A percentile compares a stretch with the other conserved stretches of the same genome.
Evolutionary conservation across 2,888 invertebrate species (phyloP).

Genomic region (Pseudoips prasinana): DNA sequence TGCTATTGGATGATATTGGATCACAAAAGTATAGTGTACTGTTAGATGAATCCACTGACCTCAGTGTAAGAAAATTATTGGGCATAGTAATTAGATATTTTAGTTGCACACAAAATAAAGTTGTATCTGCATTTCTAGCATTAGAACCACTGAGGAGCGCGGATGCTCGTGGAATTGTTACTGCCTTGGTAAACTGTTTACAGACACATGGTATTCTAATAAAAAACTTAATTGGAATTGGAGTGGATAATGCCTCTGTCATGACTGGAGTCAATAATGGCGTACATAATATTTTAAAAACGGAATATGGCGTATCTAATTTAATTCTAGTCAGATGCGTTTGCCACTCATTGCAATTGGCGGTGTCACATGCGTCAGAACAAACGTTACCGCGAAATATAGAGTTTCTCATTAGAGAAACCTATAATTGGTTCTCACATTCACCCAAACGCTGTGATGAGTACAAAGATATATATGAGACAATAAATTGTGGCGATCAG

Average conservation of each 20-base stretch:
- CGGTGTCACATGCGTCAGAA: slow-evolving; percentile 33
- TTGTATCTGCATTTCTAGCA: neutral
- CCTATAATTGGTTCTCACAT: slow-evolving; percentile 1
- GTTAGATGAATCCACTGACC: slow-evolving; percentile 6
- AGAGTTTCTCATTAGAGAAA: slow-evolving; percentile 36
- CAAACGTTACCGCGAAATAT: slow-evolving; percentile 36
- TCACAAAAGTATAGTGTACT: neutral
- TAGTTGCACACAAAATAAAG: neutral
- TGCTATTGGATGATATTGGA: slow-evolving; percentile 1
- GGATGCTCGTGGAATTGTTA: neutral
- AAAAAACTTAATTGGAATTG: slow-evolving; percentile 33
- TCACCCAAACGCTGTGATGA: slow-evolving; percentile 10
- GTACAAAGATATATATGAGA: slow-evolving; percentile 30
- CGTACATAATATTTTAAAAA: slow-evolving; percentile 32
- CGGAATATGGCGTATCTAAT: slow-evolving; percentile 21
- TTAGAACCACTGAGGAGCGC: neutral
- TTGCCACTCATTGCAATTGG: slow-evolving; percentile 38
- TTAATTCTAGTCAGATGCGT: slow-evolving; percentile 31
- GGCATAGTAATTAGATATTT: neutral
- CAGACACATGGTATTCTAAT: slow-evolving; percentile 5
- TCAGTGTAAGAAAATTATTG: neutral
- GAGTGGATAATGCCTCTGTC: slow-evolving; percentile 41
- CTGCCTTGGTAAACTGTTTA: neutral
- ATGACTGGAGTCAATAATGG: slow-evolving; percentile 40
- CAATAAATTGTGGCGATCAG: slow-evolving; percentile 11